Evolutionary conservation across 2,888 invertebrate species (phyloP).

Genomic region (Lepeophtheirus nordmannii): DNA sequence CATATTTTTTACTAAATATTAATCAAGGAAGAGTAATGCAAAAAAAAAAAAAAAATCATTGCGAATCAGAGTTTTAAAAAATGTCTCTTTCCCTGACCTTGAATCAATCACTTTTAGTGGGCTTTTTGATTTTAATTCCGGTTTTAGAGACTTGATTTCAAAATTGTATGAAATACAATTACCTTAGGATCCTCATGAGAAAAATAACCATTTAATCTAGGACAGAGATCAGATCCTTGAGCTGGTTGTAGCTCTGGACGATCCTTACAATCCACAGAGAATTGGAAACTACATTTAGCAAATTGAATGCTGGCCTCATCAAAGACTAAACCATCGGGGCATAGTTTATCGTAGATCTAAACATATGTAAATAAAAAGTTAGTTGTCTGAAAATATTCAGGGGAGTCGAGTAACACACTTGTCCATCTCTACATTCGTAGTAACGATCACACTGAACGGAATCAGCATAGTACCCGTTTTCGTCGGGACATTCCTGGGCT

Average conservation of each 20-base stretch:
- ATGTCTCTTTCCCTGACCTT: no score
- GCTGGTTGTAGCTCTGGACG: constrained; percentile 43
- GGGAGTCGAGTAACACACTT: constrained; percentile 36
- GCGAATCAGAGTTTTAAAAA: no score
- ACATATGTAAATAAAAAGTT: not conserved
- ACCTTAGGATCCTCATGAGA: constrained; percentile 57
- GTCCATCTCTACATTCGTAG: constrained; percentile 59
- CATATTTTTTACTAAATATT: not conserved
- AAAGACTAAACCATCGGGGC: constrained; percentile 76
- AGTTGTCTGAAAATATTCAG: not conserved
- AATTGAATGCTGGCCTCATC: constrained; percentile 38
- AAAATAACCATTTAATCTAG: constrained; percentile 69
- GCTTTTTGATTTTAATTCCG: no score
- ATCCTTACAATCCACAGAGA: constrained; percentile 15
- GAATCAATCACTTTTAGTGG: no score
- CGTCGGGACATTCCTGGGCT: constrained; percentile 51
- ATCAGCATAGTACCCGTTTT: constrained; percentile 67
- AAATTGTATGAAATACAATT: not conserved
- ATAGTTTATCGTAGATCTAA: constrained; percentile 47
- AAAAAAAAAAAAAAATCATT: not conserved
- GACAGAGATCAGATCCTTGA: constrained; percentile 54
- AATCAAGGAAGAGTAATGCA: not conserved
- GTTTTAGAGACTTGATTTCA: no score
- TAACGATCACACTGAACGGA: constrained; percentile 74
- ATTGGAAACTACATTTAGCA: constrained; percentile 23